phyloP scores from a whole-genome alignment of 2,113 vertebrate species.

The Urocitellus parryii region DNA sequence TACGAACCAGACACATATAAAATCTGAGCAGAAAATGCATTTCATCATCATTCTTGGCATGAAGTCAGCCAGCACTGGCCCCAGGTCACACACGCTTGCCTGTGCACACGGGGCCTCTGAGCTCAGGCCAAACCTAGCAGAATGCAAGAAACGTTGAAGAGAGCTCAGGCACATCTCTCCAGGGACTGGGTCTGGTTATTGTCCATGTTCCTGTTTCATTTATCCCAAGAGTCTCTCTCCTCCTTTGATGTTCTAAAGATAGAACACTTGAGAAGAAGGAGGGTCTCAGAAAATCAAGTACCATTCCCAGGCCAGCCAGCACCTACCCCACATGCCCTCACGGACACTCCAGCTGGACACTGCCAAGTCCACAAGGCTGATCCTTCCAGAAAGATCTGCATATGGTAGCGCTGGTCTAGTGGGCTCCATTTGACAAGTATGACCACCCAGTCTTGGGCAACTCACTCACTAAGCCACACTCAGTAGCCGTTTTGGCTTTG shows the following conservation, averaged over 20 bases:
- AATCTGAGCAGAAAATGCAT: slow-evolving; percentile 5
- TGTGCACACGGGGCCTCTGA: fast-evolving
- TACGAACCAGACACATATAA: background rate
- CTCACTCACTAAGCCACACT: fast-evolving
- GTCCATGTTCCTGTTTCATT: background rate
- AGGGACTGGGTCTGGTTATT: background rate
- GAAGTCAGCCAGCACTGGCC: fast-evolving
- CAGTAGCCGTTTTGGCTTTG: fast-evolving
- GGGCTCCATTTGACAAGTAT: fast-evolving
- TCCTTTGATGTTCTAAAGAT: background rate
- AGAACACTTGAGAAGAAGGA: background rate
- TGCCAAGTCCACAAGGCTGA: too few species aligned
- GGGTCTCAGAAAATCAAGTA: background rate
- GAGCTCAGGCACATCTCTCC: fast-evolving
- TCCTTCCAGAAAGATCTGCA: background rate
- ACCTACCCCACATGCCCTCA: fast-evolving
- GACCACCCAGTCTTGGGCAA: background rate
- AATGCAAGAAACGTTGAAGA: background rate
- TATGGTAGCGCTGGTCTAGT: fast-evolving
- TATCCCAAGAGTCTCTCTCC: background rate
- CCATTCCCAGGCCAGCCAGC: too few species aligned
- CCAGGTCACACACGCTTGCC: background rate
- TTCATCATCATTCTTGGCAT: background rate
- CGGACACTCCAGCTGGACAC: too few species aligned
- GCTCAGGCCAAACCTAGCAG: background rate